Base-by-base conservation (phyloP, 2,888 invertebrate genomes). In the Lasioglossum leucozonium region DNA sequence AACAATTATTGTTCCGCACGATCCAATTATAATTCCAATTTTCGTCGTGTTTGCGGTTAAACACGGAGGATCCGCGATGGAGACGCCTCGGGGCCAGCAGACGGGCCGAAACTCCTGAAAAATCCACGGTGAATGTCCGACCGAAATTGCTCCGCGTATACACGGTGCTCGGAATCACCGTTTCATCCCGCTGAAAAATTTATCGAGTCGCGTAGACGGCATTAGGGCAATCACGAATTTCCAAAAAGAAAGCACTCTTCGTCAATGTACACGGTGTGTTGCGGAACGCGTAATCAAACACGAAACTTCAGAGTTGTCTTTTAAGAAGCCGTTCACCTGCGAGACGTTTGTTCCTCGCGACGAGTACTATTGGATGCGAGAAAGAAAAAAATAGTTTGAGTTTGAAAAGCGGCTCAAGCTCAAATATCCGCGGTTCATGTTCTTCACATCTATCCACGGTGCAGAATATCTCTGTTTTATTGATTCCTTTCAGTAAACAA, bases 1-100 rank as follows among this genome's bases (percentile, higher is more conserved):
- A 72, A 72, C 75, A 79, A 85, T 84, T 85, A 85, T 85, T 84
- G 69, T 86, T 81, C 76, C 67, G 77, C 81, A 44, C 71, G 83
- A 85, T 90, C 82, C 79, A 90, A 89, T 89, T 88, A 85, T 79
- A 89, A 90, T 89, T 90, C 77, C 79, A 79, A 89, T 90, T 89
- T 79, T 81, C 81, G 55, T 34, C 79, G 82, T 87, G 79, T 88
- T 81, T 80, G 77, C 65, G 79, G 75, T 86, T 79, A 83, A 79
- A 86, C 75, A 79, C 72, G 82, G 73, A 67, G 62, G 69, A 69
- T 62, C 71, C 62, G 4, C 22, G 55, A 34, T 51, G 72, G 47
- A 77, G 47, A 18, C 42, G 44, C 55, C 47, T 18, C 42, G 13
- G 30, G 47, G 26, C 18, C 5, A 37, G 22, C 34, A 42, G 51